phyloP scores from a whole-genome alignment of 2,797 vertebrate genomes.

The Phyllotis vaccarum region DNA sequence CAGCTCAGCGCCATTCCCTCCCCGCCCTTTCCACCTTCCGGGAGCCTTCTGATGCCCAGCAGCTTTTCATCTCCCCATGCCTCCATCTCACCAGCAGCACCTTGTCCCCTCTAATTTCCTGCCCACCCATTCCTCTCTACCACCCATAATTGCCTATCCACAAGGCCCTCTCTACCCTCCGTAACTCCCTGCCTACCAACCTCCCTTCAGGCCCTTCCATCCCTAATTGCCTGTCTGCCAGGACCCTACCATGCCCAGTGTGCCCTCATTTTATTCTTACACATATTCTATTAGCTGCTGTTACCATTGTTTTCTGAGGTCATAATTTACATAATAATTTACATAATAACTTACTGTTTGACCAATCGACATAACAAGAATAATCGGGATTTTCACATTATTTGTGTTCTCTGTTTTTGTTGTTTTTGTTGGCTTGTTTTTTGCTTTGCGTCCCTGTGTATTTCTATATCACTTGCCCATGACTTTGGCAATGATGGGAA shows the following conservation, averaged over 20 bases:
- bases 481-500: neutral
- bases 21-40: too few species aligned
- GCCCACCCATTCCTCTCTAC: neutral
- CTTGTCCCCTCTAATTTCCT: neutral
- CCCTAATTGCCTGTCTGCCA: neutral
- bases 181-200: neutral
- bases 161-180: neutral
- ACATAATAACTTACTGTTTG: neutral
- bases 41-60: neutral
- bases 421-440: neutral
- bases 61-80: neutral
- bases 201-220: too few species aligned
- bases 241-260: neutral
- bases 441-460: too few species aligned
- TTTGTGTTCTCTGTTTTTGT: neutral
- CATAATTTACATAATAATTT: neutral
- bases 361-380: neutral
- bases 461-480: accelerated
- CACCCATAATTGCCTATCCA: neutral
- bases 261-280: neutral
- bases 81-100: neutral
- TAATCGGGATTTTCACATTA: neutral
- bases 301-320: neutral
- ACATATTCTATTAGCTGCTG: accelerated
- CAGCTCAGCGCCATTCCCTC: neutral